Percentiles rank a stretch among this genome's conserved stretches.
These are phyloP conservation scores for Parnassius mnemosyne DNA, from an alignment of 2,888 invertebrate species.

Conservation along the genomic window DNA sequence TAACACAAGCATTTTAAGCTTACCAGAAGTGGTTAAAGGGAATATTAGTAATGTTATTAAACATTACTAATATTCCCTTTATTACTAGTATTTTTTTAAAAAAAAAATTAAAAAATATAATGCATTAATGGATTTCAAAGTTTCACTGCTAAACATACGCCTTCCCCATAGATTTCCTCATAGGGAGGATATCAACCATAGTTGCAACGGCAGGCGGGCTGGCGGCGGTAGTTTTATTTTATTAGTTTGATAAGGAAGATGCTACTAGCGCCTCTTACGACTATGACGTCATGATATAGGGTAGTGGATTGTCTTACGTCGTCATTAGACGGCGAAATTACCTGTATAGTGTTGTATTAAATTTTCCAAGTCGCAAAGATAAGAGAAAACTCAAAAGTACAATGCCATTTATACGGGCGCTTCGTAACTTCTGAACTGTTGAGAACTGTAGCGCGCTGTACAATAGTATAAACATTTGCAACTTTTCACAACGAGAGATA, in stretches of 20 bases:
- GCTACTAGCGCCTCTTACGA: not conserved
- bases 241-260: not conserved
- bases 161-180: too few relatives aligned
- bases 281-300: too few relatives aligned
- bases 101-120: too few relatives aligned
- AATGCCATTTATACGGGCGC: conserved; percentile 15
- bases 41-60: too few relatives aligned
- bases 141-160: too few relatives aligned
- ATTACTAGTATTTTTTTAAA: too few relatives aligned
- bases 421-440: conserved; percentile 5
- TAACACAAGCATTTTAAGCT: too few relatives aligned
- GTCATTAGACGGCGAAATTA: not conserved
- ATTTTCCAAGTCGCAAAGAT: conserved; percentile 2
- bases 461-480: not conserved
- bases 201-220: not conserved
- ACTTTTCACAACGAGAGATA: not conserved
- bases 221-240: not conserved
- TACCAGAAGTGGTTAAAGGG: too few relatives aligned
- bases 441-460: conserved; percentile 5
- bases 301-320: too few relatives aligned
- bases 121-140: too few relatives aligned
- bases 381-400: conserved; percentile 7
- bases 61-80: too few relatives aligned
- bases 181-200: too few relatives aligned
- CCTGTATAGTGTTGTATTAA: not conserved